Evolutionary conservation across 92 coral and sea anemone genomes (phyloP).

Genomic region (Diadumene lineata): DNA sequence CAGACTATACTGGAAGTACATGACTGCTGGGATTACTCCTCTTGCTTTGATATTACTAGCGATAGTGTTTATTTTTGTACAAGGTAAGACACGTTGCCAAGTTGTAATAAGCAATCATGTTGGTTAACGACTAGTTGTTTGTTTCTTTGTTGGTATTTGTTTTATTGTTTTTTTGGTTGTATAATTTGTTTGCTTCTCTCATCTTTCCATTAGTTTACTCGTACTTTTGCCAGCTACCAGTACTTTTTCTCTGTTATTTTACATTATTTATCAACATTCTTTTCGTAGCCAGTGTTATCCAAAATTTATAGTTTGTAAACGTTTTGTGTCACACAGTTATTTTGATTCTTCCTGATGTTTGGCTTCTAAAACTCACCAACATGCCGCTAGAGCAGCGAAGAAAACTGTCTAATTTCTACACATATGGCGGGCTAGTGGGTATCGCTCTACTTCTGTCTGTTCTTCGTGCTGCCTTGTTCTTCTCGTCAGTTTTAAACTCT

Average conservation of each 20-base stretch:
- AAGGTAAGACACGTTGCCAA: too few relatives aligned
- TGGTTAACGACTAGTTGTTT: too few relatives aligned
- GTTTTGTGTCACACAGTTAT: too few relatives aligned
- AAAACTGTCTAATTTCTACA: conserved; percentile 29
- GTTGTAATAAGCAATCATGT: neutral
- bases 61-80: conserved; percentile 45
- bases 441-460: conserved; percentile 53
- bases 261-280: too few relatives aligned
- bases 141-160: too few relatives aligned
- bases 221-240: too few relatives aligned
- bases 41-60: conserved; percentile 29
- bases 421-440: conserved; percentile 57
- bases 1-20: conserved; percentile 60
- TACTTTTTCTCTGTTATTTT: too few relatives aligned
- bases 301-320: too few relatives aligned
- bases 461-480: conserved; percentile 53
- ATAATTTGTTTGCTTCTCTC: too few relatives aligned
- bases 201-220: too few relatives aligned
- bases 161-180: too few relatives aligned
- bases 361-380: conserved; percentile 47
- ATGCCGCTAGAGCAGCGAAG: conserved; percentile 34
- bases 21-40: conserved; percentile 52
- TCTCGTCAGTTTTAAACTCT: conserved; percentile 43
- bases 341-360: conserved; percentile 60
- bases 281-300: too few relatives aligned